Conservation (phyloP, 2,888 invertebrate genomes). For the Vandiemenella viatica region DNA sequence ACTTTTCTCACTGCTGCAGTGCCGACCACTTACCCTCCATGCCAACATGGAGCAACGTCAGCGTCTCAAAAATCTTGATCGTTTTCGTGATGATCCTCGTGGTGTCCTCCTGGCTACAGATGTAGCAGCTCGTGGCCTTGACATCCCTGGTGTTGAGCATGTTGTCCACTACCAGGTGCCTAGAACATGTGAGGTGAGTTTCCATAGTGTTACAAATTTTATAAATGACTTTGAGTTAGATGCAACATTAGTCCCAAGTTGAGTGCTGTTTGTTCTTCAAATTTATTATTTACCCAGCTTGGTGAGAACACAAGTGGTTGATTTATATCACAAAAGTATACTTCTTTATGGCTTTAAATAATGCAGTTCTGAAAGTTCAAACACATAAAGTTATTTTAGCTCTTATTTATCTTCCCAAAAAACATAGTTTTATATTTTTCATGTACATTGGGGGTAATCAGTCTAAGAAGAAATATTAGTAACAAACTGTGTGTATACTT, state of each 20-base stretch:
- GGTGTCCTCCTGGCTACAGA: conserved; percentile 84
- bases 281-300: background rate
- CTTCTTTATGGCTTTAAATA: too few relatives aligned
- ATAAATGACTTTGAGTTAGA: too few relatives aligned
- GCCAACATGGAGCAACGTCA: conserved; percentile 90
- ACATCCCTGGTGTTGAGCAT: conserved; percentile 85
- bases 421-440: too few relatives aligned
- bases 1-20: conserved; percentile 39
- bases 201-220: background rate
- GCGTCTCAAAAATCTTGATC: conserved; percentile 83
- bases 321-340: too few relatives aligned
- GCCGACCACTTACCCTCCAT: conserved; percentile 62
- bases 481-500: too few relatives aligned
- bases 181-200: conserved; percentile 67
- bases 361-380: too few relatives aligned
- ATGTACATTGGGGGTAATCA: too few relatives aligned
- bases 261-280: background rate
- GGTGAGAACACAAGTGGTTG: too few relatives aligned
- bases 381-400: too few relatives aligned
- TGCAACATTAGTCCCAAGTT: background rate
- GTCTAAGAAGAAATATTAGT: too few relatives aligned
- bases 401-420: too few relatives aligned
- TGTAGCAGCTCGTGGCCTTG: conserved; percentile 92
- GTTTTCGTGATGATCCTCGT: conserved; percentile 53
- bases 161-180: conserved; percentile 90